These are phyloP conservation scores for Eustalomyia histrio DNA, from an alignment of 2,888 invertebrate genomes.

Conservation along the genomic window DNA sequence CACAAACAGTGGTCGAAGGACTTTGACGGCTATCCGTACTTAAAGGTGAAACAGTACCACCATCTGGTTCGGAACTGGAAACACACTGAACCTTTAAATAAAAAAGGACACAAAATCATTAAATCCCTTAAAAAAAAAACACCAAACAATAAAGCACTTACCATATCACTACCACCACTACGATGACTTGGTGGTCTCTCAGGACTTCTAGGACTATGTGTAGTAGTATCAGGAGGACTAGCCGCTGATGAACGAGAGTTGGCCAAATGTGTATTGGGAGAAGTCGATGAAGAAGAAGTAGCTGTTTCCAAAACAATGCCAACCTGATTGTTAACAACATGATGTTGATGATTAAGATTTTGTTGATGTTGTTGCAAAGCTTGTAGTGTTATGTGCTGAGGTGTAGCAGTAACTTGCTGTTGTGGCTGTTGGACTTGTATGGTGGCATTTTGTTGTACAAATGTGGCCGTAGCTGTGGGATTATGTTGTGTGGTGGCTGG, in stretches of 20 bases:
- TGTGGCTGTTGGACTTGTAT: conserved; percentile 84
- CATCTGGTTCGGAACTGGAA: conserved; percentile 91
- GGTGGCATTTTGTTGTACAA: conserved; percentile 91
- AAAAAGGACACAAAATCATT: background rate
- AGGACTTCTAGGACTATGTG: conserved; percentile 88
- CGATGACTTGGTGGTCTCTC: conserved; percentile 78
- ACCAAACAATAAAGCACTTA: conserved; percentile 63
- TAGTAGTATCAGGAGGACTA: conserved; percentile 91
- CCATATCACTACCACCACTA: conserved; percentile 79
- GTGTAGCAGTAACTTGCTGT: conserved; percentile 69
- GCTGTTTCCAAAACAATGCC: conserved; percentile 71
- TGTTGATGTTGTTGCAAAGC: conserved; percentile 59
- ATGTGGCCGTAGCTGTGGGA: conserved; percentile 83
- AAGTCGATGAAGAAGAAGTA: conserved; percentile 63
- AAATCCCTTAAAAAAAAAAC: background rate
- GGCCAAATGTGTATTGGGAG: conserved; percentile 39
- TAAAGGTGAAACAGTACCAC: conserved; percentile 81
- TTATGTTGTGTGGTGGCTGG: conserved; percentile 76
- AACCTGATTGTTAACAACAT: conserved; percentile 68
- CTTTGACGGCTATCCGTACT: conserved; percentile 78
- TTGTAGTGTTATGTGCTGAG: conserved; percentile 66
- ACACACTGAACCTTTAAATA: conserved; percentile 91
- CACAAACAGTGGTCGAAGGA: conserved; percentile 78
- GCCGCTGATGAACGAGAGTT: conserved; percentile 79
- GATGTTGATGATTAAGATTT: conserved; percentile 53